Base-by-base conservation (phyloP, 2,888 invertebrate genomes). In the Dasysyrphus tricinctus region DNA sequence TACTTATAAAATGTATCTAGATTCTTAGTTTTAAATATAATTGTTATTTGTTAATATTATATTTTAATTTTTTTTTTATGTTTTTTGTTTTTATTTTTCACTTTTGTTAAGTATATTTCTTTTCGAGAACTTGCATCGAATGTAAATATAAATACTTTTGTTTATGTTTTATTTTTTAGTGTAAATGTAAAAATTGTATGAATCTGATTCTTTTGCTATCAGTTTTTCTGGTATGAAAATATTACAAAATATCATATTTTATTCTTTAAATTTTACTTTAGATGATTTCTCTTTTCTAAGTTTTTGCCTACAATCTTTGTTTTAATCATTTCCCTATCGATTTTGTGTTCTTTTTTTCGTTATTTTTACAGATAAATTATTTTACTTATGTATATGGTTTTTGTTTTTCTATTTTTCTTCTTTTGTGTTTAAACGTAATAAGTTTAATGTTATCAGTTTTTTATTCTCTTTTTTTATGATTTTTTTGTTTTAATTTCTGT, bases 161-260 rank as follows among this genome's bases (percentile, higher is more conserved):
- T 57, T 57, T 57, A 19, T 29, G 70, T 73, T 59, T 72, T 57
- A 44, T 69, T 69, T 63, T 65, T 19, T 51, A 29, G 81, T 86
- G 86, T 86, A 86, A 86, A 86, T 86, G 86, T 81, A 86, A 86
- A 86, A 86, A 86, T 86, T 86, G 86, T 86, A 81, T 86, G 81
- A 81, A 79, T 86, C 86, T 86, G 80, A 81, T 75, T 78, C 32
- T 81, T 70, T 67, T 73, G 44, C 80, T 80, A 77, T 80, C 85
- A 73, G 39, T 34, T 65, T 65, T 78, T 75, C 81, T 81, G 78
- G 86, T 86, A 86, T 86, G 86, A 86, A 86, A 86, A 86, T 86
- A 86, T 86, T 86, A 86, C 78, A 86, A 86, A 86, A 86, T 86
- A 86, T 78, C 63, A 69, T 24, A 24, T 47, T 73, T 67, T 78